These are phyloP conservation scores for Mastomys natalensis DNA, from an alignment of 2,113 vertebrate species.

Conservation along the genomic window DNA sequence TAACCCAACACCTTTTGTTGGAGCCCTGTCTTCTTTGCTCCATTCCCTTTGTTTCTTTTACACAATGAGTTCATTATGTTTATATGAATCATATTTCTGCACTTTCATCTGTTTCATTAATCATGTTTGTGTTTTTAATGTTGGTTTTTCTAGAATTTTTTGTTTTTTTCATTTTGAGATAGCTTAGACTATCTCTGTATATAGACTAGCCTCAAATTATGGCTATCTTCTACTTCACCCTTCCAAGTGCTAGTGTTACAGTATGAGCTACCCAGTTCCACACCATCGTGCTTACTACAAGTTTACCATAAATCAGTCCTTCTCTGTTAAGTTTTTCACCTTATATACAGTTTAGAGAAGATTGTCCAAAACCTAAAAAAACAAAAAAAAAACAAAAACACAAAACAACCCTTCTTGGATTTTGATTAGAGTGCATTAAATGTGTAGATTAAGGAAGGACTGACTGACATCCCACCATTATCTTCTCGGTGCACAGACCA, in stretches of 20 bases:
- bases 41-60: neutral
- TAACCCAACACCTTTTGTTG: neutral
- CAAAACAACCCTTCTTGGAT: neutral
- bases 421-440: neutral
- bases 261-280: neutral
- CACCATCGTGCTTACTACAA: neutral
- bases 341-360: neutral
- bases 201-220: neutral
- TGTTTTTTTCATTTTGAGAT: neutral
- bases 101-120: neutral
- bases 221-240: neutral
- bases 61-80: neutral
- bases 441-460: neutral
- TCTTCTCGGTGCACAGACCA: neutral
- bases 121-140: neutral
- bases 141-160: neutral
- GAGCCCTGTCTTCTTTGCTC: neutral
- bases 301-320: neutral
- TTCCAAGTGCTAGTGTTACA: neutral
- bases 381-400: neutral
- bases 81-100: neutral
- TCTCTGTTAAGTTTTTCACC: neutral
- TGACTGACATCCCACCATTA: too few species aligned
- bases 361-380: neutral
- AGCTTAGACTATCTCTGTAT: neutral